Conservation (phyloP, 2,797 vertebrate species). For the Acipenser ruthenus region DNA sequence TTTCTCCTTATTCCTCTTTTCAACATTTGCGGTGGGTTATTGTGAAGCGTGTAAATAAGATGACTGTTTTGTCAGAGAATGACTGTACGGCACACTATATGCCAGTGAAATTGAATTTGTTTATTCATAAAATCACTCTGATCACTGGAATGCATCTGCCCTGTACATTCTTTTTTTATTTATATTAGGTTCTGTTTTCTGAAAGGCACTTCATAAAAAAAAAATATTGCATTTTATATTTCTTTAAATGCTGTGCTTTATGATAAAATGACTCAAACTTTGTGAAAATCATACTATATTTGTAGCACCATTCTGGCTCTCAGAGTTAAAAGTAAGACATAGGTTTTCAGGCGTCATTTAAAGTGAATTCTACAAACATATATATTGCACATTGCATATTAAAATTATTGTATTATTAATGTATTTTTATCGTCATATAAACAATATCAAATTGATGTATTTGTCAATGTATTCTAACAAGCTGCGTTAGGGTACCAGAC, state of each 20-base stretch:
- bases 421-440: too few species aligned
- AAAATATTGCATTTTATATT: constrained; percentile 28
- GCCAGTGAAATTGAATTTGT: constrained; percentile 77
- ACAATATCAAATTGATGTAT: too few species aligned
- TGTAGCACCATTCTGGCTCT: neutral
- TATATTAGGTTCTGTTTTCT: constrained; percentile 68
- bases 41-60: constrained; percentile 99
- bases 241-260: too few species aligned
- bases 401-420: too few species aligned
- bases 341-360: too few species aligned
- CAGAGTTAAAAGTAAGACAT: too few species aligned
- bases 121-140: constrained; percentile 74
- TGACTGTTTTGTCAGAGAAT: constrained; percentile 98
- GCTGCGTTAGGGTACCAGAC: too few species aligned
- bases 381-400: too few species aligned
- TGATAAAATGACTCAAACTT: constrained; percentile 26
- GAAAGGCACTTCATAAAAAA: constrained; percentile 51
- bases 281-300: constrained; percentile 2
- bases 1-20: constrained; percentile 94
- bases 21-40: constrained; percentile 92
- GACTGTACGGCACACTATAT: constrained; percentile 74
- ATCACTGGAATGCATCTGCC: constrained; percentile 84
- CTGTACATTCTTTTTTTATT: constrained; percentile 79
- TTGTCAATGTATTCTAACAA: too few species aligned
- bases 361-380: too few species aligned